phyloP scores from a whole-genome alignment of 2,888 invertebrate species.

The Diaperis boleti region DNA sequence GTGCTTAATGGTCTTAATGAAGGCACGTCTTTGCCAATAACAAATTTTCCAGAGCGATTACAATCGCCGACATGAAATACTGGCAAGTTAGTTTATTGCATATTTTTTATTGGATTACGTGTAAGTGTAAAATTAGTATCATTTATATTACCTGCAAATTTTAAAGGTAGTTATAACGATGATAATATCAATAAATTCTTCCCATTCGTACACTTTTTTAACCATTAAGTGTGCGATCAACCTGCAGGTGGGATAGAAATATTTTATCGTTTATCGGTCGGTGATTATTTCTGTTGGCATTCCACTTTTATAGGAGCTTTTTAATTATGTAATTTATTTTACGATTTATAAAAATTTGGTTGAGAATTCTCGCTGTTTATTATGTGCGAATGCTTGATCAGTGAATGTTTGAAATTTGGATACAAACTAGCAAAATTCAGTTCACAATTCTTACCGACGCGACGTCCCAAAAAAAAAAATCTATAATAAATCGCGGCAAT shows the following conservation, averaged over 20 bases:
- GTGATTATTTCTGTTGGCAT: constrained; percentile 1
- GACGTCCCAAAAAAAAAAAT: too few relatives aligned
- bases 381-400: too few relatives aligned
- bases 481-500: too few relatives aligned
- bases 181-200: not conserved
- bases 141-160: not conserved
- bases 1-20: not conserved
- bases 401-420: too few relatives aligned
- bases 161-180: not conserved
- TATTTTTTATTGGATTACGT: not conserved
- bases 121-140: not conserved
- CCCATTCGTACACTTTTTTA: not conserved
- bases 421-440: too few relatives aligned
- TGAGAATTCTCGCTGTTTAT: too few relatives aligned
- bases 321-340: constrained; percentile 14
- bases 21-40: not conserved
- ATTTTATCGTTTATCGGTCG: constrained; percentile 9
- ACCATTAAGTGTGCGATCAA: not conserved
- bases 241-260: constrained; percentile 16
- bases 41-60: not conserved
- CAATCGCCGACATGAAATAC: not conserved
- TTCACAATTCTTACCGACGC: too few relatives aligned
- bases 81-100: not conserved
- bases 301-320: constrained; percentile 1
- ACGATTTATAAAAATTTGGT: too few relatives aligned